Conservation (phyloP, 64 coral and sea anemone species). For the Stichodactyla mertensii region DNA sequence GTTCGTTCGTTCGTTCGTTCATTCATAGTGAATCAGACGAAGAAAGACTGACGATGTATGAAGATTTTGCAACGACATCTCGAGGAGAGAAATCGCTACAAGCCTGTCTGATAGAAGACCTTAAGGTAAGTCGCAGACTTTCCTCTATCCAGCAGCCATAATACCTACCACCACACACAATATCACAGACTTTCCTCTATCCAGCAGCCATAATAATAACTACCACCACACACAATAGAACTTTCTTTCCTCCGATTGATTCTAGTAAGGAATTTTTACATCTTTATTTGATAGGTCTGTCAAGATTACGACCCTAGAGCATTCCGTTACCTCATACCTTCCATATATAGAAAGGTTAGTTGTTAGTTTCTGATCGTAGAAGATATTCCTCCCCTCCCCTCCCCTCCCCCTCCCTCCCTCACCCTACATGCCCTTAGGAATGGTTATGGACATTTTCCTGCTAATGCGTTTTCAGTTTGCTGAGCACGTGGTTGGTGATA, state of each 20-base stretch:
- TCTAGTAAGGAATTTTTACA: neutral
- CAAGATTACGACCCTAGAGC: conserved; percentile 80
- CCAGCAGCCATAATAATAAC: too few relatives aligned
- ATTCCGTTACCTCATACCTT: conserved; percentile 82
- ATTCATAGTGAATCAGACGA: conserved; percentile 47
- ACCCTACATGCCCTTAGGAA: neutral
- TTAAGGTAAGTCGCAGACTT: conserved; percentile 42
- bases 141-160: too few relatives aligned
- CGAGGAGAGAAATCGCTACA: conserved; percentile 77
- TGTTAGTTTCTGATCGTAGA: too few relatives aligned
- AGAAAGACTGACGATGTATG: conserved; percentile 92
- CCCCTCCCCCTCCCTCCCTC: neutral
- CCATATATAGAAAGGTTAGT: conserved; percentile 87
- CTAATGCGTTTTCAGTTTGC: conserved; percentile 58
- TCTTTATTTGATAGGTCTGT: conserved; percentile 47
- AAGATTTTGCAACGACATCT: conserved; percentile 79
- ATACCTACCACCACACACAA: too few relatives aligned
- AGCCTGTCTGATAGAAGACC: conserved; percentile 73
- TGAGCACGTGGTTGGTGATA: conserved; percentile 79
- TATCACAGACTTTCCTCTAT: too few relatives aligned
- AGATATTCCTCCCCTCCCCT: neutral
- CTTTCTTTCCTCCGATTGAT: too few relatives aligned
- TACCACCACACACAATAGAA: too few relatives aligned
- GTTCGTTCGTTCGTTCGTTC: neutral
- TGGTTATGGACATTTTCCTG: neutral